Evolutionary conservation across 1,140 invertebrate genomes (phyloP).

Genomic region (Drosophila orena): DNA sequence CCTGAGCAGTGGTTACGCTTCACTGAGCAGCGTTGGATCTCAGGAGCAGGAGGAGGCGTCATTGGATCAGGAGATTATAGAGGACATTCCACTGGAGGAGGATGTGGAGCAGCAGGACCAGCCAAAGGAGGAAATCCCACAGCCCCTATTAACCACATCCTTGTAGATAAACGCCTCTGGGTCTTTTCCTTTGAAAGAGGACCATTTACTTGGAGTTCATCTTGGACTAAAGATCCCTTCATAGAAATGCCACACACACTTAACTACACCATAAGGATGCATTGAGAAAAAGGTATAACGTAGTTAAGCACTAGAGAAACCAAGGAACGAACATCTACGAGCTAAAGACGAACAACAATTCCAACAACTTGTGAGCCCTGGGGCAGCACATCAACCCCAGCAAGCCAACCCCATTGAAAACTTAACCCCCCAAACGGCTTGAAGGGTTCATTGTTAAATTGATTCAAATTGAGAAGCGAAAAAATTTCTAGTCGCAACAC

Average conservation of each 20-base stretch:
- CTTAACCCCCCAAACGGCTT: not conserved
- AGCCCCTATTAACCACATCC: conserved; percentile 38
- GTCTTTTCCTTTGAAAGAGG: too few species aligned
- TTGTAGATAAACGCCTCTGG: conserved; percentile 11
- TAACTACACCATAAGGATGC: not conserved
- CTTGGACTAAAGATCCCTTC: not conserved
- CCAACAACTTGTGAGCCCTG: conserved; percentile 7
- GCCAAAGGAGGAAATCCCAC: not conserved
- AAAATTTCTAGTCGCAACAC: conserved; percentile 15
- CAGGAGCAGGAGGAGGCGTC: conserved; percentile 17
- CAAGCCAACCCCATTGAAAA: conserved; percentile 2
- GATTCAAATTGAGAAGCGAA: conserved; percentile 15
- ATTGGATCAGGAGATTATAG: conserved; percentile 1
- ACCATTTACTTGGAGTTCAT: conserved; percentile 39
- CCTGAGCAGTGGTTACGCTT: conserved; percentile 66
- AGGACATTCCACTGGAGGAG: conserved; percentile 1
- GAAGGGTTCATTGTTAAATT: conserved; percentile 26
- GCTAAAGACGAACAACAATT: conserved; percentile 3
- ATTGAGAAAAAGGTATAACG: not conserved
- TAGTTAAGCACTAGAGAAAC: conserved; percentile 9
- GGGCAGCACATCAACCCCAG: conserved; percentile 14
- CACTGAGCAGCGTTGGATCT: conserved; percentile 26
- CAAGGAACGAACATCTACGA: not conserved
- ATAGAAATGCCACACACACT: too few species aligned
- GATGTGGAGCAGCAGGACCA: not conserved